phyloP scores from a whole-genome alignment of 2,888 invertebrate species.

The Ormyrus thymus region DNA sequence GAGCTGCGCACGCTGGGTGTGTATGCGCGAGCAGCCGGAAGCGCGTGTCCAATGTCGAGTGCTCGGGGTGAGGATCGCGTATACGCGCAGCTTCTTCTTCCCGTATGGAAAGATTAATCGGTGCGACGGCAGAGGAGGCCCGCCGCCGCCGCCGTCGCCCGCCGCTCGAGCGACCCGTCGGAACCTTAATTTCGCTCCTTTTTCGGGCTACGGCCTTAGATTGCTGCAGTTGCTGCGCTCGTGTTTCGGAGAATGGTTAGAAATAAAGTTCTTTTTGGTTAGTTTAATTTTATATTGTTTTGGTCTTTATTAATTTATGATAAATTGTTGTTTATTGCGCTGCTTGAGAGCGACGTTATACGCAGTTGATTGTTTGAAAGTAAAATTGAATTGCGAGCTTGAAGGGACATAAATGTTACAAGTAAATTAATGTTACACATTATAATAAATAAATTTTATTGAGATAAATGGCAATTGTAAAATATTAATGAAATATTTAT shows the following conservation, averaged over 20 bases:
- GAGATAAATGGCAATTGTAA: no score
- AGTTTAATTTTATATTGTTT: neutral
- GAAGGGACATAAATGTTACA: no score
- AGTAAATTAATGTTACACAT: no score
- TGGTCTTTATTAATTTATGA: no score
- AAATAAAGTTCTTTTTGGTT: neutral
- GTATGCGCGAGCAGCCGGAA: conserved; percentile 46
- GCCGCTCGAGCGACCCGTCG: conserved; percentile 40
- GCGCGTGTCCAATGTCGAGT: conserved; percentile 51
- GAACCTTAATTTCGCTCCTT: conserved; percentile 51
- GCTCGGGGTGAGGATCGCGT: neutral
- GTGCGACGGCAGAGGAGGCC: conserved; percentile 46
- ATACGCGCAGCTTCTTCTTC: conserved; percentile 33
- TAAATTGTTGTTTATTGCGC: no score
- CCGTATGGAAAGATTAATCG: conserved; percentile 52
- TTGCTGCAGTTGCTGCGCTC: neutral
- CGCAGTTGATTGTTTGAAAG: no score
- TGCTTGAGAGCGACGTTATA: no score
- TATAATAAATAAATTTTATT: no score
- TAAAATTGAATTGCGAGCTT: no score
- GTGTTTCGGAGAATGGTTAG: conserved; percentile 27
- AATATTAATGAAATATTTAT: no score
- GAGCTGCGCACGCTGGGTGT: neutral
- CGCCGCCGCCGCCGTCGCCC: neutral
- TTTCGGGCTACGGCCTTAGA: conserved; percentile 42